Evolutionary conservation across 2,113 vertebrate species (phyloP), one percentile per base, ranked within the genome.

Genomic region (Jaculus jaculus): DNA sequence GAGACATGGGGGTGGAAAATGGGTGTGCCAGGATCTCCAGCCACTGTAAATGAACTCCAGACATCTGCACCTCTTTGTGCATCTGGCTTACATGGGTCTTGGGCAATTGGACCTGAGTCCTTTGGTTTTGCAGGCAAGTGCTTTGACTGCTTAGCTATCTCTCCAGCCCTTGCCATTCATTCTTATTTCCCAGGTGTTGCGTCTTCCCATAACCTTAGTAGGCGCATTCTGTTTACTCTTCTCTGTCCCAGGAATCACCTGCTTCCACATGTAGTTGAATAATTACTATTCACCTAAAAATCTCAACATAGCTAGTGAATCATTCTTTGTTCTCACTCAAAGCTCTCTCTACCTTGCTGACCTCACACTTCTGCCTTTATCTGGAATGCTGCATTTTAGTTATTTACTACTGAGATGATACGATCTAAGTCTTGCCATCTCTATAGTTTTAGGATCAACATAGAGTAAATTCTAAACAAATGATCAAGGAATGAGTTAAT

Each of bases 401-500:
- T 23, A 39, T 61, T 84, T 66, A 92, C 72, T 66, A 74, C 4
- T 10, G 71, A 72, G 7, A 7, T 77, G 66, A 68, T 3, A 87
- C 4, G 21, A 80, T 66, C 47, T 72, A 15, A 28, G 30, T 60
- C n/a, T 84, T 91, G 13, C 37, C 63, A 66, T 61, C 72, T 60
- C 15, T 66, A 6, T 54, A 69, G 47, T 77, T 78, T 77, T 26
- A 84, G 24, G 74, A n/a, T 11, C 17, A 89, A 2, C 11, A 47
- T 18, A 39, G 20, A 72, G 23, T 34, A 68, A 15, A 83, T 95
- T 94, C 30, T 77, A 89, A 91, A 79, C 65, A 91, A 84, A 72
- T 81, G 24, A n/a, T 3, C 47, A 7, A 13, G 24, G 42, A 20
- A 71, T 34, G 18, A 79, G 39, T 71, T 89, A 60, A 51, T 34